A percentile compares a stretch with the other conserved stretches of the same genome.
phyloP scores from a whole-genome alignment of 2,113 vertebrate species.

The Dermatemys mawii region DNA sequence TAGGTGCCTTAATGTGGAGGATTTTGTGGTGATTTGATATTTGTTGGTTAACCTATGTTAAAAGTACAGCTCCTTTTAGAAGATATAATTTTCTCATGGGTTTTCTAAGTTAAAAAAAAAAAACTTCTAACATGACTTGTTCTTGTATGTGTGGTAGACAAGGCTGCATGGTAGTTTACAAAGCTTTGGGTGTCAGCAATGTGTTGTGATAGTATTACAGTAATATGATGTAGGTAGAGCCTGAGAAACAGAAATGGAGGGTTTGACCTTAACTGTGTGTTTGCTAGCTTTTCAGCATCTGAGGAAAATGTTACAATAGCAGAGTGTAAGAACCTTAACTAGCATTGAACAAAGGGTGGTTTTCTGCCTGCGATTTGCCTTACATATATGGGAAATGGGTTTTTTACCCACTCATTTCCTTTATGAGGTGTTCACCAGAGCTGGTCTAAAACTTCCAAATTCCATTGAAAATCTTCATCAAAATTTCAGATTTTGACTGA shows the following conservation, averaged over 20 bases:
- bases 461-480: neutral
- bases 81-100: neutral
- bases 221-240: constrained; percentile 33
- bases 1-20: constrained; percentile 66
- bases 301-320: constrained; percentile 53
- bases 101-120: constrained; percentile 57
- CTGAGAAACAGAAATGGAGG: constrained; percentile 45
- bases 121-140: constrained; percentile 67
- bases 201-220: neutral
- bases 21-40: constrained; percentile 69
- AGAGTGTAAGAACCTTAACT: constrained; percentile 13
- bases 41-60: constrained; percentile 71
- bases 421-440: neutral
- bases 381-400: neutral
- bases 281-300: constrained; percentile 41
- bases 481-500: neutral
- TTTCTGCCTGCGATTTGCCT: neutral
- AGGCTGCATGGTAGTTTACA: constrained; percentile 62
- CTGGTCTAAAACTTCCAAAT: neutral
- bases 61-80: constrained; percentile 66
- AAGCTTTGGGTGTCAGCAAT: constrained; percentile 52
- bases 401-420: neutral
- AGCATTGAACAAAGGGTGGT: neutral
- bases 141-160: constrained; percentile 57
- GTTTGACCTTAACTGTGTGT: constrained; percentile 38